Percentiles rank a stretch among this genome's conserved stretches.
phyloP scores from a whole-genome alignment of 2,888 invertebrate species.

The Ophioninae sp. region DNA sequence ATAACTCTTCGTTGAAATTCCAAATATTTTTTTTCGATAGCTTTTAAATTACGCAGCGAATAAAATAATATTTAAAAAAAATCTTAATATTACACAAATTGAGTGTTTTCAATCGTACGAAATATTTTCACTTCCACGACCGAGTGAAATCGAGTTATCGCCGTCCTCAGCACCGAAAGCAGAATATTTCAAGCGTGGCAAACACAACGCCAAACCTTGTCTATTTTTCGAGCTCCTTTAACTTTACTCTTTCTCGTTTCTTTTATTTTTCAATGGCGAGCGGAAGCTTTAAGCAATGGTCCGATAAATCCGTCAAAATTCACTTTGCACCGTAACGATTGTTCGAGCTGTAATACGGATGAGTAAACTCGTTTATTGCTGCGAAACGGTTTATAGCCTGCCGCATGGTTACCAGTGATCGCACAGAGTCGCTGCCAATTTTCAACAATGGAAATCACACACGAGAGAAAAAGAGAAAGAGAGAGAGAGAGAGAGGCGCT shows the following conservation, averaged over 20 bases:
- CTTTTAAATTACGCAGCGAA: neutral
- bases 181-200: neutral
- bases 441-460: constrained; percentile 45
- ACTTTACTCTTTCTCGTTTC: constrained; percentile 15
- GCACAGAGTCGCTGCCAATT: constrained; percentile 22
- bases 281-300: constrained; percentile 38
- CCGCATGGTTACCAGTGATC: constrained; percentile 6
- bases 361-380: constrained; percentile 59
- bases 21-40: neutral
- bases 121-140: neutral
- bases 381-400: constrained; percentile 32
- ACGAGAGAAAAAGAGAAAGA: constrained; percentile 7
- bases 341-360: constrained; percentile 45
- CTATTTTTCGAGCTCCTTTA: constrained; percentile 5
- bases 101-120: too few relatives aligned
- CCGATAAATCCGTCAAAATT: constrained; percentile 54
- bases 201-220: neutral
- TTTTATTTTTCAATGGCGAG: neutral
- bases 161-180: neutral
- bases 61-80: neutral
- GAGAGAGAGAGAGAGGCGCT: constrained; percentile 7
- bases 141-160: neutral
- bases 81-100: too few relatives aligned
- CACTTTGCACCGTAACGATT: constrained; percentile 48
- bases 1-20: neutral